Conservation (phyloP, 2,113 vertebrate species). For the Tragelaphus strepsiceros region DNA sequence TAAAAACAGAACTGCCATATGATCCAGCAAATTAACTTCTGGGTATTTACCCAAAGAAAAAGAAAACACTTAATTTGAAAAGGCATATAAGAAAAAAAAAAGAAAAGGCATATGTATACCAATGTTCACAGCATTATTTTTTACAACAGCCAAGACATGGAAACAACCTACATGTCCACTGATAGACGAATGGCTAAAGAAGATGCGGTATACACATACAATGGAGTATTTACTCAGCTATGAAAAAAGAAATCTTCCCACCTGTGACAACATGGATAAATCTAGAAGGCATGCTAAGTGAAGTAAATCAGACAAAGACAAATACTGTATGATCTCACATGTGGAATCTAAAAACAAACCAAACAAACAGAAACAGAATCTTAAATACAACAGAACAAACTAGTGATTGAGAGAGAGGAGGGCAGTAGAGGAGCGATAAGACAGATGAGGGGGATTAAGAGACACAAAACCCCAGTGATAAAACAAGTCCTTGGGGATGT, state of each 20-base stretch:
- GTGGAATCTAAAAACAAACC: neutral
- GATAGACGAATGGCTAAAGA: neutral
- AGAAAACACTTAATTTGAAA: neutral
- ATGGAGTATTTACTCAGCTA: neutral
- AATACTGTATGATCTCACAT: neutral
- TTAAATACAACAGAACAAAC: neutral
- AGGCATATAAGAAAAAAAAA: neutral
- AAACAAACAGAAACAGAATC: neutral
- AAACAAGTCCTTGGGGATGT: neutral
- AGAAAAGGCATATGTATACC: neutral
- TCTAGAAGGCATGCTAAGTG: neutral
- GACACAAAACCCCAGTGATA: neutral
- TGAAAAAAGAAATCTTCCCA: neutral
- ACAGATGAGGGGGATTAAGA: neutral
- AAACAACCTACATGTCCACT: neutral
- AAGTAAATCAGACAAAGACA: neutral
- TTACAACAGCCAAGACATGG: neutral
- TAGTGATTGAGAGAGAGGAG: neutral
- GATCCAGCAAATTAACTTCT: neutral
- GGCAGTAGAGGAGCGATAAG: neutral
- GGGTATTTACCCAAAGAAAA: neutral
- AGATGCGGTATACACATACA: neutral
- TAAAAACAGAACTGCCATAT: neutral
- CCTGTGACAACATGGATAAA: neutral
- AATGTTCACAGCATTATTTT: neutral